Evolutionary conservation across 1,140 invertebrate genomes (phyloP).

Genomic region (Diprion similis): DNA sequence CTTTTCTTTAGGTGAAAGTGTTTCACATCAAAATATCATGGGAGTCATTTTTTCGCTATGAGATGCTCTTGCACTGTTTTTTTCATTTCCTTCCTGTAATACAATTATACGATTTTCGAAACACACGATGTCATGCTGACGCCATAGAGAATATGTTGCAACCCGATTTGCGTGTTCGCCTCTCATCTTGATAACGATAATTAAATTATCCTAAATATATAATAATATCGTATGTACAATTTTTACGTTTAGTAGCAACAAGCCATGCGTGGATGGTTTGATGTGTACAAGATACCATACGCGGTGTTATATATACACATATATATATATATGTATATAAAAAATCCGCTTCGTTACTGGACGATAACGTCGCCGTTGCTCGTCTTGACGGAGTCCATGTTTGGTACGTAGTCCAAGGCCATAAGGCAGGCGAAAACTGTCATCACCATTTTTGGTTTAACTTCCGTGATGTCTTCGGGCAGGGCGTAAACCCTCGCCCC

Average conservation of each 20-base stretch:
- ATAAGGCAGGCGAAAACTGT: conserved; percentile 99
- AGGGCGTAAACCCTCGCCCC: conserved; percentile 97
- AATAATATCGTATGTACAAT: background rate
- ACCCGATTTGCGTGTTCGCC: no score
- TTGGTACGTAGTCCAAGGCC: conserved; percentile 93
- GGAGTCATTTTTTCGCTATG: no score
- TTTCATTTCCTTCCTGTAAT: background rate
- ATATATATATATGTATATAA: background rate
- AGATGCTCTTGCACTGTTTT: background rate
- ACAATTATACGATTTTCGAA: background rate
- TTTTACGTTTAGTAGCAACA: no score
- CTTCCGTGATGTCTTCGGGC: conserved; percentile 99
- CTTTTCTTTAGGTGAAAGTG: no score
- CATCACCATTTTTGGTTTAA: conserved; percentile 99
- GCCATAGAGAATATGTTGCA: no score
- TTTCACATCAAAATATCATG: no score
- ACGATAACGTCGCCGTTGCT: conserved; percentile 41
- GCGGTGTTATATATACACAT: background rate
- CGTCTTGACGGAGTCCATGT: conserved; percentile 70
- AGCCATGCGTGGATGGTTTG: no score
- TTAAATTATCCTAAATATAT: background rate
- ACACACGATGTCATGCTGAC: no score
- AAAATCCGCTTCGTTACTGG: conserved; percentile 47
- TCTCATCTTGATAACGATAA: no score
- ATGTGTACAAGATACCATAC: conserved; percentile 4